Base-by-base conservation (phyloP, 2,797 vertebrate genomes). In the Pelochelys cantorii region DNA sequence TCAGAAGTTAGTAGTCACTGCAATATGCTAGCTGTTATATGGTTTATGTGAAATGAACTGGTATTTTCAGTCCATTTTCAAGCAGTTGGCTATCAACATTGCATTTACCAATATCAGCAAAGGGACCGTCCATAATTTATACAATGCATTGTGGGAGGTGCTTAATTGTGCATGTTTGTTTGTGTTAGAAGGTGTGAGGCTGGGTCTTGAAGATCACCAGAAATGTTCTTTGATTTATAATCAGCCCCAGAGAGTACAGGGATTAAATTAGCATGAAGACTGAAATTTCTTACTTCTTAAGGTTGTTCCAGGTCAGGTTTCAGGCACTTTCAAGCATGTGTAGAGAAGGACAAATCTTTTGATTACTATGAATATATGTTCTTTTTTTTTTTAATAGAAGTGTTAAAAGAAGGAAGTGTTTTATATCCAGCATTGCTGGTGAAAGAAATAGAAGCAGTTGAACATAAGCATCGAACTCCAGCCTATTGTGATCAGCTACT, bases 401-500 rank as follows among this genome's bases (percentile, higher is more conserved):
- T 99, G 90, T 98, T 99, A 91, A 99, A 98, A 96, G 98, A 97
- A 68, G 98, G 98, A 90, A 98, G 99, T 12, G 5, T 29, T 13
- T 97, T 99, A 48, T 97, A 98, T 87, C 98, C 99, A 1, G 97
- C 95, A 0, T 94, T 99, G n/a, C 98, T 99, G 29, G 87, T 97
- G 87, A 97, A 90, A 80, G 98, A 99, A 91, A 97, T 97, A 0
- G 98, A 99, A 97, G 98, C 98, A 0, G 98, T 98, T 20, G 93
- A 97, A 82, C 97, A 98, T 84, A 99, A 99, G 89, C 99, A 99
- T 78, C 98, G 98, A 87, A 98, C 97, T 0, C 97, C 98, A 0
- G 5, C 86, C 29, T 97, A 97, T 93, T 99, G 99, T 10, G 97
- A 99, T 90, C 98, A 97, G 86, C 98, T 99, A 13, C 98, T 99